phyloP scores from a whole-genome alignment of 2,888 invertebrate species.

The Mythimna ferrago region DNA sequence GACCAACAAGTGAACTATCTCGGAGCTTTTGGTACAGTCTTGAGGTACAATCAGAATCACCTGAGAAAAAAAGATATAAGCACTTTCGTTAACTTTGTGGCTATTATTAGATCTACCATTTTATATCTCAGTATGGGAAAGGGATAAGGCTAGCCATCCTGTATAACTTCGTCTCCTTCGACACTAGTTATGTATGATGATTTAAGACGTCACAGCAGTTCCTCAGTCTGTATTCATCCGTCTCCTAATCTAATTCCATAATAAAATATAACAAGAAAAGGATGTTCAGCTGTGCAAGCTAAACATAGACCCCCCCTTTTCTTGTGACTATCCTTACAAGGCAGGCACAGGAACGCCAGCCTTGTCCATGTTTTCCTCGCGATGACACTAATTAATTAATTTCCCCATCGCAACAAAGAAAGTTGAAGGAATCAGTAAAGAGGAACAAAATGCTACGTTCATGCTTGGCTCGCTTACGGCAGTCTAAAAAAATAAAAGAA shows the following conservation, averaged over 20 bases:
- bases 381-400: too few species aligned
- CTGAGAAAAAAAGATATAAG: constrained; percentile 65
- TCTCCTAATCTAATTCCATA: background rate
- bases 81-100: background rate
- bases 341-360: too few species aligned
- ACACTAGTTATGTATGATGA: too few species aligned
- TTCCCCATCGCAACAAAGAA: background rate
- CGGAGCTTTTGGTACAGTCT: constrained; percentile 69
- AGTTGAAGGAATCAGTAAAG: background rate
- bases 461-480: background rate
- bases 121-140: background rate
- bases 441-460: background rate
- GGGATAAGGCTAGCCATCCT: too few species aligned
- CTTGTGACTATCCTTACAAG: too few species aligned
- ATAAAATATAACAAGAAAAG: background rate
- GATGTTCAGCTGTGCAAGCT: too few species aligned
- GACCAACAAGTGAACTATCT: constrained; percentile 77
- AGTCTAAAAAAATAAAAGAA: background rate
- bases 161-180: too few species aligned
- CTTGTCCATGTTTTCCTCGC: too few species aligned
- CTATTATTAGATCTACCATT: background rate
- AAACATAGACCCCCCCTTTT: too few species aligned
- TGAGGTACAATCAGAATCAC: constrained; percentile 81
- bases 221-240: background rate
- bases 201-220: too few species aligned